Evolutionary conservation across 1,140 invertebrate genomes (phyloP).

Genomic region (Leptinotarsa texana): DNA sequence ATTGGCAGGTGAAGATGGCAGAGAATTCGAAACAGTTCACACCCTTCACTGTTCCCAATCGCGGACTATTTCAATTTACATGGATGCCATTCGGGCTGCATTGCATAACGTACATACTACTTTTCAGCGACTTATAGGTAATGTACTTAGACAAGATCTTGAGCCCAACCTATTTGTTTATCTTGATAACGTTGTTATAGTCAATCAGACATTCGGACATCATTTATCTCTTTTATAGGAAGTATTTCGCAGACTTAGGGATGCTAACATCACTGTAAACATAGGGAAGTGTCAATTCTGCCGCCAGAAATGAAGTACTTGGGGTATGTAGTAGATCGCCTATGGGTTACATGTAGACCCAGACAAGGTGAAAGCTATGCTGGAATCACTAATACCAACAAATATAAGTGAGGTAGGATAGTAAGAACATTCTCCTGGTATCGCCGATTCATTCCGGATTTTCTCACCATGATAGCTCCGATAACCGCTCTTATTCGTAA

Average conservation of each 20-base stretch:
- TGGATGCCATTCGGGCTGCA: constrained; percentile 52
- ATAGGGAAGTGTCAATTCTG: constrained; percentile 26
- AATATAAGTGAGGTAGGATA: neutral
- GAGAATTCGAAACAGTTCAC: constrained; percentile 51
- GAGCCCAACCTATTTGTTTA: constrained; percentile 41
- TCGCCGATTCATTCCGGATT: constrained; percentile 6
- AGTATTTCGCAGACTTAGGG: neutral
- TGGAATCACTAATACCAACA: neutral
- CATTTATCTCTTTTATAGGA: constrained; percentile 17
- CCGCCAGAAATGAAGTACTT: neutral
- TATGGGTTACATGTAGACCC: constrained; percentile 20
- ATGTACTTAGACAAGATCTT: constrained; percentile 34
- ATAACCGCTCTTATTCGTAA: neutral
- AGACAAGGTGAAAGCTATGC: constrained; percentile 41
- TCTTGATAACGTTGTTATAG: constrained; percentile 49
- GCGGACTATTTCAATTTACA: constrained; percentile 43
- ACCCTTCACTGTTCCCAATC: constrained; percentile 55
- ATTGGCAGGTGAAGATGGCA: constrained; percentile 50
- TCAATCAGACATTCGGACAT: constrained; percentile 28
- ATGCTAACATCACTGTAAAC: neutral
- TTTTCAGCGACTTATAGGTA: constrained; percentile 51
- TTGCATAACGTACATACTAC: constrained; percentile 44
- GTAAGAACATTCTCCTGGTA: constrained; percentile 8
- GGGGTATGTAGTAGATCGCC: neutral
- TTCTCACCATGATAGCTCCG: neutral